Evolutionary conservation across 2,113 vertebrate species (phyloP).

Genomic region (Aptenodytes forsteri): DNA sequence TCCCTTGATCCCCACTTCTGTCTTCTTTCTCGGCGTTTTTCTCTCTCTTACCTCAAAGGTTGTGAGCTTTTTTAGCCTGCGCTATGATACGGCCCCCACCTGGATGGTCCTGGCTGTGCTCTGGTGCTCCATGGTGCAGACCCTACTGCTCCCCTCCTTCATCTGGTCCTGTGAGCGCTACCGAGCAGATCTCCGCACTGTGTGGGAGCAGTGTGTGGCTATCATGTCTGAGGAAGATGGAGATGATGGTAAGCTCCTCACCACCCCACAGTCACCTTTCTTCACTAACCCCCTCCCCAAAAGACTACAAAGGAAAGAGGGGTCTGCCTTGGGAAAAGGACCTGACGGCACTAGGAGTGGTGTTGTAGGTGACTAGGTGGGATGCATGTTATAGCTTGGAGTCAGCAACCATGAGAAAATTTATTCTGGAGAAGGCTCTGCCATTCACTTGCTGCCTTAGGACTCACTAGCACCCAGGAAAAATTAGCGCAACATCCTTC

Average conservation of each 20-base stretch:
- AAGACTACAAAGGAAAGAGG: background rate
- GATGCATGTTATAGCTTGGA: background rate
- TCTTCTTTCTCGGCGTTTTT: background rate
- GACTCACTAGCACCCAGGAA: background rate
- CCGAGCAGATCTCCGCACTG: conserved; percentile 80
- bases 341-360: background rate
- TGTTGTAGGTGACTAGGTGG: background rate
- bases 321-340: background rate
- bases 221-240: conserved; percentile 82
- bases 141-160: conserved; percentile 81
- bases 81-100: conserved; percentile 79
- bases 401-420: background rate
- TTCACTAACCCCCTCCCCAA: background rate
- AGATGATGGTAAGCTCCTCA: conserved; percentile 76
- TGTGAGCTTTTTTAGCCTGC: conserved; percentile 83
- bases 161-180: conserved; percentile 85
- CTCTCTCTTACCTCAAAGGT: conserved; percentile 62
- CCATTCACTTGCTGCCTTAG: background rate
- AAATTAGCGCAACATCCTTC: background rate
- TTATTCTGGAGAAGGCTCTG: background rate
- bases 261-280: background rate
- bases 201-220: conserved; percentile 84
- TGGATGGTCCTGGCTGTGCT: conserved; percentile 86
- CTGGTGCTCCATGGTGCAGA: conserved; percentile 86
- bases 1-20: background rate